These are phyloP conservation scores for Drosophila kohkoa DNA, from an alignment of 1,140 invertebrate genomes.

Conservation along the genomic window DNA sequence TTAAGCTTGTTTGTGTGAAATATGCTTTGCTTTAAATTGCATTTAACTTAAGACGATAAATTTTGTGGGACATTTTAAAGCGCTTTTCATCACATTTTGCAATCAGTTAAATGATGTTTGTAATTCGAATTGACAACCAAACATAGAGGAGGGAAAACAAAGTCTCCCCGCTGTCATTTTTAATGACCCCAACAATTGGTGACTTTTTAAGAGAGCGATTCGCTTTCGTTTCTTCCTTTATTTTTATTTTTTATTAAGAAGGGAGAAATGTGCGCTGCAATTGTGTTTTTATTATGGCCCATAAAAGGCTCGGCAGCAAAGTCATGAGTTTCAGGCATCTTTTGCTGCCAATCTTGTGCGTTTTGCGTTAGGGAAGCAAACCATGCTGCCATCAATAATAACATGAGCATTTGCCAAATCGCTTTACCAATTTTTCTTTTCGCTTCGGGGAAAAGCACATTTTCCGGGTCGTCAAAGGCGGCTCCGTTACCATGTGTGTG, in stretches of 20 bases:
- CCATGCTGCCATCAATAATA: constrained; percentile 67
- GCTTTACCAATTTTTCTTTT: constrained; percentile 67
- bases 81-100: constrained; percentile 44
- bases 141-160: neutral
- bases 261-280: constrained; percentile 44
- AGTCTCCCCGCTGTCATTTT: constrained; percentile 43
- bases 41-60: neutral
- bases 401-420: constrained; percentile 75
- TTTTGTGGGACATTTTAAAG: constrained; percentile 2
- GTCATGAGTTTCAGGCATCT: constrained; percentile 49
- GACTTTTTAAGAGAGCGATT: constrained; percentile 50
- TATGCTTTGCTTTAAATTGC: neutral
- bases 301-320: constrained; percentile 48
- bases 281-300: constrained; percentile 74
- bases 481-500: constrained; percentile 6
- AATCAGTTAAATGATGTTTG: constrained; percentile 79
- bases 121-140: constrained; percentile 69
- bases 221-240: neutral
- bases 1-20: constrained; percentile 3
- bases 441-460: constrained; percentile 33
- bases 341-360: constrained; percentile 18
- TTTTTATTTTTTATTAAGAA: neutral
- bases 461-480: constrained; percentile 47
- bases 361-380: neutral
- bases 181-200: constrained; percentile 77